Evolutionary conservation across 2,113 vertebrate species (phyloP).

Genomic region (Antennarius striatus): DNA sequence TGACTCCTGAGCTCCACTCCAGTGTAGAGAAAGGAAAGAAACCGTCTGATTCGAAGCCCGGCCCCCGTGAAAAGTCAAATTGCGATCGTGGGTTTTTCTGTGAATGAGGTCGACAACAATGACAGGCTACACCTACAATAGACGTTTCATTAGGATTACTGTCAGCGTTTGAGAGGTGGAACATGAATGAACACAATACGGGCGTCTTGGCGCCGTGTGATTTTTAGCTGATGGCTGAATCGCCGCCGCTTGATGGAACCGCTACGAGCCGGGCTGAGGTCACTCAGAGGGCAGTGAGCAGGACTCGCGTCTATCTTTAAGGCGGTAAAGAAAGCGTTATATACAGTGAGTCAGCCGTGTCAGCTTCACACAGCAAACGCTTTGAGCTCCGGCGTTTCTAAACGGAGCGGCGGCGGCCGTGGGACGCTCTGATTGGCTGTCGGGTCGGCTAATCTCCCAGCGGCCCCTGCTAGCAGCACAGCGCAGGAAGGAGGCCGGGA

Average conservation of each 20-base stretch:
- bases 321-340: no score
- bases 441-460: constrained; percentile 69
- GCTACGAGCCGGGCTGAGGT: constrained; percentile 26
- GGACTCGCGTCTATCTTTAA: background rate
- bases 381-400: constrained; percentile 53
- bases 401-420: constrained; percentile 48
- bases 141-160: constrained; percentile 32
- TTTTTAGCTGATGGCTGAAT: constrained; percentile 36
- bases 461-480: constrained; percentile 34
- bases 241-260: constrained; percentile 6
- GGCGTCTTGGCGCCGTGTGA: constrained; percentile 21
- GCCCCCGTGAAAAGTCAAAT: constrained; percentile 13
- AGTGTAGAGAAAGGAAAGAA: constrained; percentile 15
- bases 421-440: constrained; percentile 44
- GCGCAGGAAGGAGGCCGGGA: constrained; percentile 54
- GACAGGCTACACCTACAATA: constrained; percentile 39
- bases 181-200: constrained; percentile 19
- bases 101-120: constrained; percentile 18
- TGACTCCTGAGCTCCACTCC: background rate
- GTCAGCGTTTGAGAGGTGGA: constrained; percentile 27
- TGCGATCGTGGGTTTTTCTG: constrained; percentile 23
- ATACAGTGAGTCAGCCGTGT: background rate
- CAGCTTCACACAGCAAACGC: constrained; percentile 9
- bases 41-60: constrained; percentile 18
- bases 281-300: constrained; percentile 46